phyloP scores from a whole-genome alignment of 1,140 invertebrate species.

The Tetragnatha versicolor region DNA sequence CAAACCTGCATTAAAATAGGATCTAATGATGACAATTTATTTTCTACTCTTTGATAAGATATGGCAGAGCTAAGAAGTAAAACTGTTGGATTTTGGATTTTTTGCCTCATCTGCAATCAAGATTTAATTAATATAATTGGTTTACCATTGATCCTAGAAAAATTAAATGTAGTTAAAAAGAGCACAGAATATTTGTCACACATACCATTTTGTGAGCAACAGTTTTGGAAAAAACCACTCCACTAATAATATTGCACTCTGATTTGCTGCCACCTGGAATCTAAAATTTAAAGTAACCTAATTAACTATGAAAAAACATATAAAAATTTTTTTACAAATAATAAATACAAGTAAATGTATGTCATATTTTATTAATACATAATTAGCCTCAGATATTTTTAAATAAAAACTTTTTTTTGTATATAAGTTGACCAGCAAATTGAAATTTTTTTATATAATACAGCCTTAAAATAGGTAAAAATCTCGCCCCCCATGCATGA shows the following conservation, averaged over 20 bases:
- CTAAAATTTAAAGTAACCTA: constrained; percentile 57
- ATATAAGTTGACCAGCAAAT: too few species aligned
- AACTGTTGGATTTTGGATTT: constrained; percentile 83
- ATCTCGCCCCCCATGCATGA: too few species aligned
- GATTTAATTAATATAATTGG: constrained; percentile 60
- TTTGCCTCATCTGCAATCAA: constrained; percentile 74
- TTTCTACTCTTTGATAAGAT: constrained; percentile 90
- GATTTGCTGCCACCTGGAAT: constrained; percentile 78
- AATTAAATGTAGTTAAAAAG: neutral
- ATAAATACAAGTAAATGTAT: too few species aligned
- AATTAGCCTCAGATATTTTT: too few species aligned
- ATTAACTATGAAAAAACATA: too few species aligned
- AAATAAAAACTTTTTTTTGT: too few species aligned
- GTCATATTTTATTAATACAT: too few species aligned
- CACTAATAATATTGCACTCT: constrained; percentile 82
- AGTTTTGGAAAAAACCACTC: constrained; percentile 92
- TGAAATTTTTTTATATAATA: too few species aligned
- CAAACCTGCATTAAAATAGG: constrained; percentile 85
- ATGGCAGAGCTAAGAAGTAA: constrained; percentile 86
- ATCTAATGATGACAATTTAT: constrained; percentile 87
- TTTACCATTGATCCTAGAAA: neutral
- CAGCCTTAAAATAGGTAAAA: too few species aligned
- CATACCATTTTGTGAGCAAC: constrained; percentile 77
- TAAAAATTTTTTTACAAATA: too few species aligned
- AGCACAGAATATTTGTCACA: neutral